Percentiles rank a stretch among this genome's conserved stretches.
phyloP scores from a whole-genome alignment of 2,113 vertebrate genomes.

The Odobenus rosmarus region DNA sequence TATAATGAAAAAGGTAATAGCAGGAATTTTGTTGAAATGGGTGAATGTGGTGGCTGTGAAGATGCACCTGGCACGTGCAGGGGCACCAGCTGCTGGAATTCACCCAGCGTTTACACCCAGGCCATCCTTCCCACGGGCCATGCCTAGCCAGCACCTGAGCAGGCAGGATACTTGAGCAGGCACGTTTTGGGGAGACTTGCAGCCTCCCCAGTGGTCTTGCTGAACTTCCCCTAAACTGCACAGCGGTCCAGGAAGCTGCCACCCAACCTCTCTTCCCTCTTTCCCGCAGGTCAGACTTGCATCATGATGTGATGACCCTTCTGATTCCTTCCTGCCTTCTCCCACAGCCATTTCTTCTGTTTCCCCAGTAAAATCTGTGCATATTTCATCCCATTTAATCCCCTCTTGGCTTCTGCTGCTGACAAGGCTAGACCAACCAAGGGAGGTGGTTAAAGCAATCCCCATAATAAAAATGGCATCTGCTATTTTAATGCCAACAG shows the following conservation, averaged over 20 bases:
- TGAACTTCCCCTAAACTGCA: not conserved
- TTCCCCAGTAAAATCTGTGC: not conserved
- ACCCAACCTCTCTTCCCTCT: not conserved
- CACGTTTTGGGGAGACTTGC: not conserved
- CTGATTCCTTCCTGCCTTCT: not conserved
- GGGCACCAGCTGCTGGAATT: not conserved
- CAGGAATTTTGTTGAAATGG: not conserved
- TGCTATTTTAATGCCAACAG: not conserved
- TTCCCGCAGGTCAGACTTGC: not conserved
- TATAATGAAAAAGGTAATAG: not conserved
- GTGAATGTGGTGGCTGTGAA: too few species aligned
- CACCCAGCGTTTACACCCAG: not conserved
- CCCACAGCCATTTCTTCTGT: not conserved
- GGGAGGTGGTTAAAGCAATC: not conserved
- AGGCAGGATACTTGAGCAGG: not conserved
- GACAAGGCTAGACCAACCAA: not conserved
- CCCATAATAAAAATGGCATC: not conserved
- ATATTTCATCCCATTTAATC: not conserved
- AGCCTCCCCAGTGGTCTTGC: not conserved
- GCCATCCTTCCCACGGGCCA: accelerated
- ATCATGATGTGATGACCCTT: not conserved
- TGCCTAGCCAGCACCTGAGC: not conserved
- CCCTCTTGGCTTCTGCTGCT: not conserved
- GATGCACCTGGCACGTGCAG: too few species aligned
- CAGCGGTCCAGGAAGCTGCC: not conserved